These are phyloP conservation scores for Lucinisca nassula DNA, from an alignment of 2,888 invertebrate species.

Conservation along the genomic window DNA sequence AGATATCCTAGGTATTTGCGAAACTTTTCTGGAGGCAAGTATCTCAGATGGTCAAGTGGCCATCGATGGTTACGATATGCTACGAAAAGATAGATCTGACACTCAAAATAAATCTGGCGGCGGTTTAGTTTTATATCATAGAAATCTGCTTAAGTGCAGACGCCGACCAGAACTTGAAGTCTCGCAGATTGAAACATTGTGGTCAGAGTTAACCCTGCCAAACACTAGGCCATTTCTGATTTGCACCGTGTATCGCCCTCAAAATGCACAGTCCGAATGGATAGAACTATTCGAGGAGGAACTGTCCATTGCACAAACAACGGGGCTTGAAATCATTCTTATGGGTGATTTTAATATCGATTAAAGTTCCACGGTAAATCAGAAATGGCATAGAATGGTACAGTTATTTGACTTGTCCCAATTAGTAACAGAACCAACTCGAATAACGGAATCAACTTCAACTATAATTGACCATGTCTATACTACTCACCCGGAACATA, in stretches of 20 bases:
- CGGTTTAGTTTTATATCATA: constrained; percentile 9
- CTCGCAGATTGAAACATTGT: constrained; percentile 5
- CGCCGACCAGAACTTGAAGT: neutral
- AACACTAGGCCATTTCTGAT: constrained; percentile 10
- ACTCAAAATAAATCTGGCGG: constrained; percentile 10
- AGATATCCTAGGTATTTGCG: neutral
- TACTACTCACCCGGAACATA: neutral
- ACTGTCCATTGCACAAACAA: neutral
- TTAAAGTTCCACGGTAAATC: neutral
- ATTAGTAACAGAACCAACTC: constrained; percentile 3
- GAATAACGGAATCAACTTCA: constrained; percentile 2
- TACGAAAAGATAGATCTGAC: neutral
- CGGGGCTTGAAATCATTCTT: neutral
- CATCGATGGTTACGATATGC: neutral
- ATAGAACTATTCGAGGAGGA: constrained; percentile 24
- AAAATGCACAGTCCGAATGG: neutral
- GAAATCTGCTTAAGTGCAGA: neutral
- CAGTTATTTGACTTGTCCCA: constrained; percentile 8
- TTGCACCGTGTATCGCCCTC: constrained; percentile 22
- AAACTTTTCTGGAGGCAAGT: neutral
- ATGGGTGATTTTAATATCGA: constrained; percentile 32
- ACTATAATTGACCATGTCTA: constrained; percentile 4
- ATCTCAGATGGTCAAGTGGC: neutral
- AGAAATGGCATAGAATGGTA: neutral
- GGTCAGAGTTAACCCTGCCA: constrained; percentile 8